Conservation (phyloP, 2,797 vertebrate genomes). For the Takifugu rubripes region DNA sequence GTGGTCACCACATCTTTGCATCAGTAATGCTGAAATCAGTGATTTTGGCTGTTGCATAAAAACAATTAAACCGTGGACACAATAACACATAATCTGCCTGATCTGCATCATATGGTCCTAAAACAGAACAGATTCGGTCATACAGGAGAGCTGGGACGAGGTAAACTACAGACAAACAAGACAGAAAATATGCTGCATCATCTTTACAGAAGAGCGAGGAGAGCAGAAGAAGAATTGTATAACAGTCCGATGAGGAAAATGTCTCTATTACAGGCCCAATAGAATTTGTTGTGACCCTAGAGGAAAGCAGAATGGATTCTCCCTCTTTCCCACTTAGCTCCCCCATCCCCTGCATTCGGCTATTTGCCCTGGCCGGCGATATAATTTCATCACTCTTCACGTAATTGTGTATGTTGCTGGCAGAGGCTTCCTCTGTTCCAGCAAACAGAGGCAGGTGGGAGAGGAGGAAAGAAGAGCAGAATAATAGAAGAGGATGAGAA, state of each 20-base stretch:
- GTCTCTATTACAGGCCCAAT: slow-evolving; percentile 66
- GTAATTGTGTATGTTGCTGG: slow-evolving; percentile 65
- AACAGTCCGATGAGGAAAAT: slow-evolving; percentile 56
- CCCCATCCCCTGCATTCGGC: slow-evolving; percentile 49
- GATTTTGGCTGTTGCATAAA: background rate
- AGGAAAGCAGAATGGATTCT: slow-evolving; percentile 67
- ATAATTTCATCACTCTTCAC: slow-evolving; percentile 74
- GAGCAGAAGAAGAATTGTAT: slow-evolving; percentile 33
- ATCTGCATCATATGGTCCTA: background rate
- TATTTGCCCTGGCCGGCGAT: slow-evolving; percentile 62
- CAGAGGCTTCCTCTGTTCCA: slow-evolving; percentile 51
- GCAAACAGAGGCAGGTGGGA: slow-evolving; percentile 60
- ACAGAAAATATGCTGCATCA: background rate
- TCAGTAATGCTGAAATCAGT: background rate
- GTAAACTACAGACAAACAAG: background rate
- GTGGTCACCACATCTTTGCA: too few species aligned
- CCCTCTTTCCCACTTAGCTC: slow-evolving; percentile 51
- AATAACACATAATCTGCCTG: background rate
- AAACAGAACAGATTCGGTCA: background rate
- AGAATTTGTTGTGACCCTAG: slow-evolving; percentile 64
- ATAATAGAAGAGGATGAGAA: slow-evolving; percentile 55
- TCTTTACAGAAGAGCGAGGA: slow-evolving; percentile 10
- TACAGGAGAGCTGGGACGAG: background rate
- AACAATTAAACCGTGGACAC: background rate
- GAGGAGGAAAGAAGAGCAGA: slow-evolving; percentile 46